Evolutionary conservation across 2,888 invertebrate genomes (phyloP).

Genomic region (Papilio demoleus): DNA sequence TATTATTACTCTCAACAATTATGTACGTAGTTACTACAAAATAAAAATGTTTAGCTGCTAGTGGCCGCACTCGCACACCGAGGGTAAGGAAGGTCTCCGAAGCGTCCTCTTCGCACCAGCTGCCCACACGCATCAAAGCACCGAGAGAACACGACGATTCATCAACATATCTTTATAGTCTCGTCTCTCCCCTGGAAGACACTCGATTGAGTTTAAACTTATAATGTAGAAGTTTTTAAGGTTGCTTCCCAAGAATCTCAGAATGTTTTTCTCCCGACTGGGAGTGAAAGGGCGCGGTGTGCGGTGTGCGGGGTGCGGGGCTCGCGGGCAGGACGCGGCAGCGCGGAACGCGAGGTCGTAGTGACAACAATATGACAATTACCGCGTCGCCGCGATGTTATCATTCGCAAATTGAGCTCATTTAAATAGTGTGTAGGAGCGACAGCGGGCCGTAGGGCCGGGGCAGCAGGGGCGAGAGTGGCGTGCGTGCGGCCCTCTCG

Average conservation of each 20-base stretch:
- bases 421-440: constrained; percentile 38
- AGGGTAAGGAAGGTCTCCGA: too few species aligned
- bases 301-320: constrained; percentile 31
- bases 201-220: neutral
- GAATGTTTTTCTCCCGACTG: neutral
- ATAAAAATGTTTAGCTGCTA: too few species aligned
- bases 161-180: neutral
- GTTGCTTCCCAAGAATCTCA: neutral
- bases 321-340: constrained; percentile 35
- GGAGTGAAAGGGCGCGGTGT: too few species aligned
- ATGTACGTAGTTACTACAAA: too few species aligned
- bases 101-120: too few species aligned
- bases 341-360: constrained; percentile 42
- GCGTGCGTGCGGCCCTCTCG: constrained; percentile 42
- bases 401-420: constrained; percentile 43
- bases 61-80: too few species aligned
- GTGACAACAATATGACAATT: constrained; percentile 51
- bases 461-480: constrained; percentile 33
- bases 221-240: neutral
- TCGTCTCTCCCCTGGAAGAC: too few species aligned
- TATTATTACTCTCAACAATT: too few species aligned
- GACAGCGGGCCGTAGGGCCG: constrained; percentile 28
- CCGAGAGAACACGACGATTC: neutral
- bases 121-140: too few species aligned
- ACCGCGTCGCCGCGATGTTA: constrained; percentile 43